Base-by-base conservation (phyloP, 2,888 invertebrate species). In the Spilosoma lubricipeda region DNA sequence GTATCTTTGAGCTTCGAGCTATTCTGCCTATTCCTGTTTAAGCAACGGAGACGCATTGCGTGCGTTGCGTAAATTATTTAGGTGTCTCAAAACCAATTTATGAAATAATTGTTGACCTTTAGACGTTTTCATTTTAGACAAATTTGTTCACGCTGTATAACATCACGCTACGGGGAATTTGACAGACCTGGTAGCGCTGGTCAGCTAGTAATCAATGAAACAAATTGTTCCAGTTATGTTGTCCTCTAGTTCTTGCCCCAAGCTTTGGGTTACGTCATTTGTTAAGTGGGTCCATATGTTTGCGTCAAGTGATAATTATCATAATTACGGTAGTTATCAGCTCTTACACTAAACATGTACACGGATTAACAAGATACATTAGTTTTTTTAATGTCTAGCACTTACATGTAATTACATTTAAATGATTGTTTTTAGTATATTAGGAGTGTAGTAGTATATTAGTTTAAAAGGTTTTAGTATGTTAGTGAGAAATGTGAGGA, bases 261-360 rank as follows among this genome's bases (percentile, higher is more conserved):
- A 8, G 36, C 3, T 3, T 20, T 8, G 7, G 18, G 52, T 69
- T 69, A 69, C 69, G 52, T 70, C 69, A 70, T n/a, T 59, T 27
- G 36, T 70, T 52, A 39, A 70, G 56, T 59, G 56, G 39, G 56
- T 18, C 39, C 69, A 36, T 27, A 70, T 56, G 27, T 69, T 33
- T 56, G 59, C 69, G 56, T 27, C 5, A 18, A 20, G 56, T 70
- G 39, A 70, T n/a, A n/a, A n/a, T 70, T 70, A 59, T 36, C 56
- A 70, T 70, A 70, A 70, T 56, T 39, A 70, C 36, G 4, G 69
- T 18, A 56, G 56, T 70, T 70, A 56, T 59, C 69, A 70, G 39
- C 9, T 27, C 56, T 56, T 70, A 30, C 15, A 63, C 63, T 63
- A 63, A 59, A 63, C 27, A 30, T 30, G 27, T 63, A 27, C 18